These are phyloP conservation scores for Pelodiscus sinensis DNA, from an alignment of 2,113 vertebrate species.

Conservation along the genomic window DNA sequence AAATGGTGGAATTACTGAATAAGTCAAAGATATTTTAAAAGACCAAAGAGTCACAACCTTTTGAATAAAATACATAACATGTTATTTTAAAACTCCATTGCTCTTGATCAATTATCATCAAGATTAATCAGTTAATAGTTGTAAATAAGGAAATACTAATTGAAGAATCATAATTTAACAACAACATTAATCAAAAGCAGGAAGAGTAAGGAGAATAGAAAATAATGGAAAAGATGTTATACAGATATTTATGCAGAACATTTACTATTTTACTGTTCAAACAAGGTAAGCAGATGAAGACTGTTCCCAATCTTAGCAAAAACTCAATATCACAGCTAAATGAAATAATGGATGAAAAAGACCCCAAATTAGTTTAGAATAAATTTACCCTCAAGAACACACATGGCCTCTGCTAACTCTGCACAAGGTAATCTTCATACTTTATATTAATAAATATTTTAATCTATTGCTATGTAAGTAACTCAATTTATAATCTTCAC, in stretches of 20 bases:
- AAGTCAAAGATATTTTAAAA: constrained; percentile 47
- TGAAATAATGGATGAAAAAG: not conserved
- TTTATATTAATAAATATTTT: not conserved
- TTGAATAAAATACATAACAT: constrained; percentile 33
- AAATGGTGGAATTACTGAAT: constrained; percentile 27
- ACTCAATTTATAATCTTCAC: not conserved
- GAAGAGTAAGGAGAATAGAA: constrained; percentile 45
- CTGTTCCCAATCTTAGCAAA: not conserved
- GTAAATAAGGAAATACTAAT: constrained; percentile 40
- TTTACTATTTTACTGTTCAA: not conserved
- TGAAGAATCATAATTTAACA: constrained; percentile 48
- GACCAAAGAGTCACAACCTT: not conserved
- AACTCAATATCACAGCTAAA: not conserved
- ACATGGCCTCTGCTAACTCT: rapidly evolving
- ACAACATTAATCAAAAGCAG: constrained; percentile 58
- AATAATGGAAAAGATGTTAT: not conserved
- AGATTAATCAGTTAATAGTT: constrained; percentile 63
- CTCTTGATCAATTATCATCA: constrained; percentile 49
- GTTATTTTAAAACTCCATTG: constrained; percentile 9
- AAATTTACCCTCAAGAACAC: not conserved
- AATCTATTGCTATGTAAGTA: not conserved
- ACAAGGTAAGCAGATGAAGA: not conserved
- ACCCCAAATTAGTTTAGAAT: not conserved
- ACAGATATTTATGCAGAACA: not conserved
- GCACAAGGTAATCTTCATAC: not conserved